phyloP scores from a whole-genome alignment of 2,113 vertebrate species.

The Erpornis zantholeuca region DNA sequence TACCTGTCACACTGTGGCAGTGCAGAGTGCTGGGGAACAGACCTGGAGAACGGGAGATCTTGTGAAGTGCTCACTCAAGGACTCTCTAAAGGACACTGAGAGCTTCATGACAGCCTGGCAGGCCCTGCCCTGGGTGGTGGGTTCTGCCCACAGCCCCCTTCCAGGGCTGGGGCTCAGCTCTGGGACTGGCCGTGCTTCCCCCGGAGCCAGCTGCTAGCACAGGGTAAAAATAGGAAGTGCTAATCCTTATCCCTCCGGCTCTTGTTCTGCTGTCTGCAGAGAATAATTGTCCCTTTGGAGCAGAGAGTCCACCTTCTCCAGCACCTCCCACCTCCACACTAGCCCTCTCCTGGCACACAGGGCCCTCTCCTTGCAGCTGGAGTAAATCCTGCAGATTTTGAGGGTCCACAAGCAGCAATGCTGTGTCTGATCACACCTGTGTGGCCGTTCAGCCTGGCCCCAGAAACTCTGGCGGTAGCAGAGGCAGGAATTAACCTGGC shows the following conservation, averaged over 20 bases:
- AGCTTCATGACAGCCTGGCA: background rate
- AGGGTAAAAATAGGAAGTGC: background rate
- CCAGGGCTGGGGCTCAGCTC: background rate
- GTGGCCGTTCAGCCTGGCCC: accelerated
- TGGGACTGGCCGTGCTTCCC: background rate
- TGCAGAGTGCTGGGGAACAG: background rate
- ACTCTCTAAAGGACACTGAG: background rate
- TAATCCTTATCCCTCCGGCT: background rate
- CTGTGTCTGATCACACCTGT: background rate
- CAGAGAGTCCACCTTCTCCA: background rate
- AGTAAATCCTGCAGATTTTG: background rate
- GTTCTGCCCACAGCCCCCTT: background rate
- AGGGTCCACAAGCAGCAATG: background rate
- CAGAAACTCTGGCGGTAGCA: background rate
- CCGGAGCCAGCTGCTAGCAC: background rate
- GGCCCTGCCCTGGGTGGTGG: background rate
- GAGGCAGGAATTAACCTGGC: background rate
- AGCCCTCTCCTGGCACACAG: background rate
- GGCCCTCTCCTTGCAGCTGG: background rate
- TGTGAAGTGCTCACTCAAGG: background rate
- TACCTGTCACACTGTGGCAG: background rate
- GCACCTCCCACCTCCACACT: background rate
- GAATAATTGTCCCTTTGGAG: background rate
- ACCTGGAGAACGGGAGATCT: background rate
- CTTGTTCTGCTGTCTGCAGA: background rate